Evolutionary conservation across 2,113 vertebrate genomes (phyloP).

Genomic region (Petrocephalus zakoni): DNA sequence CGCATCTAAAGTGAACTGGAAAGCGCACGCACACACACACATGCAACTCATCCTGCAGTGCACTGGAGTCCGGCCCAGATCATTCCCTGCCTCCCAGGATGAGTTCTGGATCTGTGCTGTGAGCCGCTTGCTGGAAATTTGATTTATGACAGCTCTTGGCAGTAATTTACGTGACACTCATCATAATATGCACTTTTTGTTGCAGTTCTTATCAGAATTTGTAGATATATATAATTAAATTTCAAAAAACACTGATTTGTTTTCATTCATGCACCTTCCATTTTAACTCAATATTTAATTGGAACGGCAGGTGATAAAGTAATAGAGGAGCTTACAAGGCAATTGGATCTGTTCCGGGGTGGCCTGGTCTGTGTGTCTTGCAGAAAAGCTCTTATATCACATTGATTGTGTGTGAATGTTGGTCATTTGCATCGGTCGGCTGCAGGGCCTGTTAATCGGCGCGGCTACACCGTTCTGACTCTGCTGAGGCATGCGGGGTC

Average conservation of each 20-base stretch:
- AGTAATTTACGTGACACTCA: not conserved
- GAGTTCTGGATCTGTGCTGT: not conserved
- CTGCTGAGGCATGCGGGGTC: not conserved
- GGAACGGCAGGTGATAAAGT: not conserved
- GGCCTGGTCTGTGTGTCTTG: not conserved
- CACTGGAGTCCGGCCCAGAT: not conserved
- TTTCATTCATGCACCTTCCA: not conserved
- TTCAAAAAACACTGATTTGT: not conserved
- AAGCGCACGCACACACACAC: not conserved
- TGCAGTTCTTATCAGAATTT: not conserved
- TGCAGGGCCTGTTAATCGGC: not conserved
- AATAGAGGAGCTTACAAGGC: not conserved
- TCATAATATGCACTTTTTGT: not conserved
- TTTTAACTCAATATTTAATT: not conserved
- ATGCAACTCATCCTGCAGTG: not conserved
- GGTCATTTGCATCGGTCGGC: not conserved
- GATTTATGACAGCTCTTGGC: not conserved
- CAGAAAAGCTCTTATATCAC: not conserved
- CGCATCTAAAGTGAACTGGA: too few relatives aligned
- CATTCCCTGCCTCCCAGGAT: not conserved
- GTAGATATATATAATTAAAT: not conserved
- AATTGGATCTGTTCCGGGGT: not conserved
- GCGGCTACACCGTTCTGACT: not conserved
- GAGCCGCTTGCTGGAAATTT: not conserved
- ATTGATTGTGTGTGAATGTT: not conserved